Conservation (phyloP, 2,113 vertebrate species). For the Paracanthobrama guichenoti region DNA sequence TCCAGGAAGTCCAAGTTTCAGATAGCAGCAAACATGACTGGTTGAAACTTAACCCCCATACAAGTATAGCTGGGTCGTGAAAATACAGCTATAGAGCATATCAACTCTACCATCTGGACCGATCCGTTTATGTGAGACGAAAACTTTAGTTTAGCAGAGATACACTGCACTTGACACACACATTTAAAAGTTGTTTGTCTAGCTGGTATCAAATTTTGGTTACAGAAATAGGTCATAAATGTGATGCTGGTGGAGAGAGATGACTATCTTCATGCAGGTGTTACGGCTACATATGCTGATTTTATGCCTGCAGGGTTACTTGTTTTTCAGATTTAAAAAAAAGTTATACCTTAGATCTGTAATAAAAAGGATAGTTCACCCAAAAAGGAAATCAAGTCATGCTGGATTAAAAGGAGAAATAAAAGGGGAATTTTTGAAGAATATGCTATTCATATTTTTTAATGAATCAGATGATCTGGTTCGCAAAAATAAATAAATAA, state of each 20-base stretch:
- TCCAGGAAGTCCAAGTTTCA: slow-evolving; percentile 43
- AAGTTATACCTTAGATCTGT: background rate
- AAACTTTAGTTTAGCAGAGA: slow-evolving; percentile 1
- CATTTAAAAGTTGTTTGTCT: slow-evolving; percentile 17
- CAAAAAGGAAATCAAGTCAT: background rate
- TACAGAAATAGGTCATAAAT: slow-evolving; percentile 74
- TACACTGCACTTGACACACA: background rate
- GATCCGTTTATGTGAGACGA: background rate
- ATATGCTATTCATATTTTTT: background rate
- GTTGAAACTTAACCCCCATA: slow-evolving; percentile 30
- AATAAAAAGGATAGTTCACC: background rate
- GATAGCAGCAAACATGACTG: slow-evolving; percentile 41
- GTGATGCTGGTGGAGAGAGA: slow-evolving; percentile 72
- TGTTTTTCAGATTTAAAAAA: background rate
- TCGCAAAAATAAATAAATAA: background rate
- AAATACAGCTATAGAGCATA: background rate
- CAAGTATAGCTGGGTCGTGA: slow-evolving; percentile 21
- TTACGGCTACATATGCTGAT: slow-evolving; percentile 70
- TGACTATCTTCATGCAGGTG: slow-evolving; percentile 77
- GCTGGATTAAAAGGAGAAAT: background rate
- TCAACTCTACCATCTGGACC: slow-evolving; percentile 8
- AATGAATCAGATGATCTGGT: background rate
- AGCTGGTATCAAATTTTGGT: slow-evolving; percentile 65
- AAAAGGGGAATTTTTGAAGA: background rate
- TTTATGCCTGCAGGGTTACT: slow-evolving; percentile 28